These are phyloP conservation scores for Heliconius sara DNA, from an alignment of 2,888 invertebrate species.

Conservation along the genomic window DNA sequence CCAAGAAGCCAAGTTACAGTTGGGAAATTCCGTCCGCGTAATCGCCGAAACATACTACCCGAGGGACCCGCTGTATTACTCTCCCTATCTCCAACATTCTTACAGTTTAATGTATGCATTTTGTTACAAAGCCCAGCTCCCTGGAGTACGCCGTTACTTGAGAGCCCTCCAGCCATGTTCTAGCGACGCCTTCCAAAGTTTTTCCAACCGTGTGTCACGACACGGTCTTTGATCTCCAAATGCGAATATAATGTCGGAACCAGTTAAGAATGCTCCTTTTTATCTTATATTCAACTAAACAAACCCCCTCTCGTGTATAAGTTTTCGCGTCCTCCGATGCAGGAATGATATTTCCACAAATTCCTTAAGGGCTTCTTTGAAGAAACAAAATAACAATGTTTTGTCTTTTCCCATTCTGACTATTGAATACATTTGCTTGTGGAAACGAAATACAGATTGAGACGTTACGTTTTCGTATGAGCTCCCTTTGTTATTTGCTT, in stretches of 20 bases:
- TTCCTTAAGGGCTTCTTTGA: conserved; percentile 65
- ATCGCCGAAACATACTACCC: conserved; percentile 81
- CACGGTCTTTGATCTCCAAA: conserved; percentile 82
- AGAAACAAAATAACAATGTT: conserved; percentile 68
- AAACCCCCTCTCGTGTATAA: conserved; percentile 56
- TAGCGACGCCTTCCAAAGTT: conserved; percentile 66
- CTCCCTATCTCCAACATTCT: conserved; percentile 82
- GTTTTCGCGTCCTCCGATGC: conserved; percentile 58
- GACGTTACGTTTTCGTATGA: conserved; percentile 59
- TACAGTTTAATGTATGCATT: conserved; percentile 84
- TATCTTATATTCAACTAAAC: conserved; percentile 66
- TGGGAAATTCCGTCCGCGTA: conserved; percentile 81
- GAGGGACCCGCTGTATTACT: conserved; percentile 70
- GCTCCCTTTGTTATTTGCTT: conserved; percentile 54
- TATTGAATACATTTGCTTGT: conserved; percentile 69
- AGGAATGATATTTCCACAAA: conserved; percentile 60
- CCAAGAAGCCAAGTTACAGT: conserved; percentile 71
- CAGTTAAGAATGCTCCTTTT: conserved; percentile 73
- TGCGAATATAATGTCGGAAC: conserved; percentile 81
- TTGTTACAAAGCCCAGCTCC: conserved; percentile 83
- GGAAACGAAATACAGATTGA: conserved; percentile 65
- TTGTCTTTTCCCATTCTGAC: conserved; percentile 65
- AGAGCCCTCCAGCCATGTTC: conserved; percentile 74
- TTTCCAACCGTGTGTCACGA: conserved; percentile 75
- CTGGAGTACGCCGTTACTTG: conserved; percentile 76